phyloP scores from a whole-genome alignment of 1,140 invertebrate species.

The Cyclargus thomasi region DNA sequence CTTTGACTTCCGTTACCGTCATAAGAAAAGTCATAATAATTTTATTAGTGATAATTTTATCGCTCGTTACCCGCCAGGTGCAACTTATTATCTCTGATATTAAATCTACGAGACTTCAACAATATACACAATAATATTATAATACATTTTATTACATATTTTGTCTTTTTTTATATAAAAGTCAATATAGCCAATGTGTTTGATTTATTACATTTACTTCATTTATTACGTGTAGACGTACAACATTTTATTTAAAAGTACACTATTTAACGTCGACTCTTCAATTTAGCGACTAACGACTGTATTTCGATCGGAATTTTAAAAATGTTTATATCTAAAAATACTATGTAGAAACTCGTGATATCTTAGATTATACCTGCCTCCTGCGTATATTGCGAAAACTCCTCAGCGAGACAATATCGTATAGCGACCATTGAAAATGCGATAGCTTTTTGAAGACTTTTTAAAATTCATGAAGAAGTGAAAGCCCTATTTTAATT shows the following conservation, averaged over 20 bases:
- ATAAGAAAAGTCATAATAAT: slow-evolving; percentile 4
- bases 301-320: too few species aligned
- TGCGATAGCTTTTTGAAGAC: background rate
- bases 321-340: too few species aligned
- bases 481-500: background rate
- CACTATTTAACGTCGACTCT: too few species aligned
- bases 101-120: background rate
- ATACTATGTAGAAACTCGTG: too few species aligned
- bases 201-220: too few species aligned
- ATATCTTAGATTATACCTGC: too few species aligned
- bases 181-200: too few species aligned
- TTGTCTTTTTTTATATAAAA: too few species aligned
- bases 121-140: background rate
- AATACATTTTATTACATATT: background rate
- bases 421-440: background rate
- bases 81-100: background rate
- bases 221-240: too few species aligned
- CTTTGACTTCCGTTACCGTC: background rate
- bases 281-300: too few species aligned
- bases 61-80: background rate
- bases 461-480: background rate
- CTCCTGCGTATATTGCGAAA: background rate
- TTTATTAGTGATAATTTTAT: slow-evolving; percentile 1
- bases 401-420: background rate
- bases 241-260: too few species aligned